phyloP scores from a whole-genome alignment of 1,140 invertebrate genomes.

The Neodiprion pinetum region DNA sequence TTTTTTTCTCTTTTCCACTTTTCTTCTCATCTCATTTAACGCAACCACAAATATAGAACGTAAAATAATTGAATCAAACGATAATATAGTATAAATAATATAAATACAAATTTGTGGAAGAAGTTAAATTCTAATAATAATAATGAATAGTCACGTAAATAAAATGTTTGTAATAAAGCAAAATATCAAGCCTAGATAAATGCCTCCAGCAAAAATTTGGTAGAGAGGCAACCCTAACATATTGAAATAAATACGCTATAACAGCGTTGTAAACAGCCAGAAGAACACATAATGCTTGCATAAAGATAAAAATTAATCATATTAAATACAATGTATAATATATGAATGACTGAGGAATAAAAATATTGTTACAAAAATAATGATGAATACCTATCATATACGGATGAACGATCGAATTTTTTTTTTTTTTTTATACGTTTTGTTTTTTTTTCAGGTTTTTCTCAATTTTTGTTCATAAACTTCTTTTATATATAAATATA shows the following conservation, averaged over 20 bases:
- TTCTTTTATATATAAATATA: constrained; percentile 25
- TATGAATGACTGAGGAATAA: constrained; percentile 36
- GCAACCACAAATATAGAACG: constrained; percentile 12
- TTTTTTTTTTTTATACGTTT: constrained; percentile 26
- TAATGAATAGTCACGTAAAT: constrained; percentile 30
- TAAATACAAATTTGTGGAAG: constrained; percentile 27
- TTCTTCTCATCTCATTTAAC: constrained; percentile 10
- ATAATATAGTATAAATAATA: constrained; percentile 34
- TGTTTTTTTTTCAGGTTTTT: constrained; percentile 16
- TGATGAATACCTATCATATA: constrained; percentile 29
- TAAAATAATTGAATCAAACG: constrained; percentile 24
- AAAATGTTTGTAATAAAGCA: constrained; percentile 31
- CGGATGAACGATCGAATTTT: constrained; percentile 26
- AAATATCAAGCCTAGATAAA: constrained; percentile 27
- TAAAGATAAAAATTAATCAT: constrained; percentile 35
- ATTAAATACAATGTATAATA: constrained; percentile 30
- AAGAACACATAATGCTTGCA: constrained; percentile 47
- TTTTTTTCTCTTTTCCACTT: neutral
- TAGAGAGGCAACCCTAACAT: constrained; percentile 12
- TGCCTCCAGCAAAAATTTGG: constrained; percentile 20
- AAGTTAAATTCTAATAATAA: neutral
- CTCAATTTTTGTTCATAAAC: constrained; percentile 21
- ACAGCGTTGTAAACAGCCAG: constrained; percentile 43
- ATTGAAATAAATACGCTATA: constrained; percentile 40
- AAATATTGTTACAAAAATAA: constrained; percentile 42